Conservation (phyloP, 1,140 invertebrate genomes). For the Trachelipus rathkii region DNA sequence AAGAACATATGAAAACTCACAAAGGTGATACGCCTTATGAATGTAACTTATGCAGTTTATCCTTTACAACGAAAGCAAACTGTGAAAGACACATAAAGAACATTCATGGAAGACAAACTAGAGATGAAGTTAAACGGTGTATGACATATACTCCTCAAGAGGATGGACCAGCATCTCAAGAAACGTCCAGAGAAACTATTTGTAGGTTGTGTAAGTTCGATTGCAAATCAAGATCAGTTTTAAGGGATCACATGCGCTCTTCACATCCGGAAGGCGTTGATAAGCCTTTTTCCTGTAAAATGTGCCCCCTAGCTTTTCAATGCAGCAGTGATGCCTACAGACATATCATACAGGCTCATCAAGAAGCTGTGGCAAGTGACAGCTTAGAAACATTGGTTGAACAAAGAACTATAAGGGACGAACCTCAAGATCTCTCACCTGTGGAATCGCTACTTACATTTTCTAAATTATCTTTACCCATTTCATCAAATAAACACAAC, state of each 20-base stretch:
- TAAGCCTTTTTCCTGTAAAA: conserved; percentile 41
- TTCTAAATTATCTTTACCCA: conserved; percentile 37
- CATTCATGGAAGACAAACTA: conserved; percentile 73
- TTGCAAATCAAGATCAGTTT: conserved; percentile 39
- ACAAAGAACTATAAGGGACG: conserved; percentile 20
- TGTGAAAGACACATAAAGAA: conserved; percentile 68
- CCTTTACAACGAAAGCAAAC: conserved; percentile 91
- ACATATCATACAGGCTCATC: conserved; percentile 39
- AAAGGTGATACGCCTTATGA: conserved; percentile 92
- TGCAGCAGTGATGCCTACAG: conserved; percentile 40
- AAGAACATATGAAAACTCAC: conserved; percentile 84
- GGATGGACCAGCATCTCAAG: conserved; percentile 28
- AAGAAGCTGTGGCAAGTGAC: conserved; percentile 36
- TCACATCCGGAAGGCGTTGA: conserved; percentile 43
- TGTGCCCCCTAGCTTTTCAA: conserved; percentile 37
- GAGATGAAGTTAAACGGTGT: conserved; percentile 78
- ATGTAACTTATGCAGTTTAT: conserved; percentile 87
- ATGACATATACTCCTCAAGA: conserved; percentile 52
- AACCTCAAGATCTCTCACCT: conserved; percentile 41
- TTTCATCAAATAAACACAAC: background rate
- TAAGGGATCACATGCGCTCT: conserved; percentile 46
- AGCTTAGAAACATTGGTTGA: conserved; percentile 34
- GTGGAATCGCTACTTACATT: conserved; percentile 44
- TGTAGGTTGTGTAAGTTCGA: conserved; percentile 42
- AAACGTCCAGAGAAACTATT: conserved; percentile 29